Evolutionary conservation across 2,888 invertebrate genomes (phyloP).

Genomic region (Linnaemya tessellans): DNA sequence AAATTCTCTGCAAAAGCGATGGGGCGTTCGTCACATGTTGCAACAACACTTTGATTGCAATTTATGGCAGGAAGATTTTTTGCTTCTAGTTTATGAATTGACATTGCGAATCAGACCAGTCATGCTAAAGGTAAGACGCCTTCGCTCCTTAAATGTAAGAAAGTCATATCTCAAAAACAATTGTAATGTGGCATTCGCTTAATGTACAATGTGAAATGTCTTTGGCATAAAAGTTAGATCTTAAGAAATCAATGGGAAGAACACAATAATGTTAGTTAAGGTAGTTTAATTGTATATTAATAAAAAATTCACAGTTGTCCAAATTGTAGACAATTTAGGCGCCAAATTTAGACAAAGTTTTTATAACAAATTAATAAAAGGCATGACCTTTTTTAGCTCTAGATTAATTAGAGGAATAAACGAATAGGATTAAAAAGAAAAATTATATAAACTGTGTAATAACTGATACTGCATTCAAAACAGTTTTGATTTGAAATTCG

Average conservation of each 20-base stretch:
- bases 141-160: too few species aligned
- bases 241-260: constrained; percentile 18
- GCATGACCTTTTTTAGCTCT: neutral
- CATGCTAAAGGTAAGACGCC: too few species aligned
- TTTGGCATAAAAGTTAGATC: neutral
- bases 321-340: constrained; percentile 3
- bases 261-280: neutral
- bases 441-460: neutral
- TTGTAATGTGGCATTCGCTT: too few species aligned
- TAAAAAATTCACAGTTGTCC: constrained; percentile 3
- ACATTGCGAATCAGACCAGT: constrained; percentile 1
- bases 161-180: too few species aligned
- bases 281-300: constrained; percentile 5
- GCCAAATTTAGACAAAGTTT: constrained; percentile 35
- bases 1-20: neutral
- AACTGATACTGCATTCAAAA: too few species aligned
- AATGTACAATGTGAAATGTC: neutral
- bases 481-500: too few species aligned
- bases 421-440: neutral
- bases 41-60: constrained; percentile 6
- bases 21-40: neutral
- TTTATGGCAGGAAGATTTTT: constrained; percentile 37
- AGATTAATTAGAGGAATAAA: constrained; percentile 36
- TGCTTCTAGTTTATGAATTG: constrained; percentile 7
- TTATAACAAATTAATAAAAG: neutral